A percentile compares a stretch with the other conserved stretches of the same genome.
phyloP scores from a whole-genome alignment of 2,797 vertebrate species.

The Falco berigora region DNA sequence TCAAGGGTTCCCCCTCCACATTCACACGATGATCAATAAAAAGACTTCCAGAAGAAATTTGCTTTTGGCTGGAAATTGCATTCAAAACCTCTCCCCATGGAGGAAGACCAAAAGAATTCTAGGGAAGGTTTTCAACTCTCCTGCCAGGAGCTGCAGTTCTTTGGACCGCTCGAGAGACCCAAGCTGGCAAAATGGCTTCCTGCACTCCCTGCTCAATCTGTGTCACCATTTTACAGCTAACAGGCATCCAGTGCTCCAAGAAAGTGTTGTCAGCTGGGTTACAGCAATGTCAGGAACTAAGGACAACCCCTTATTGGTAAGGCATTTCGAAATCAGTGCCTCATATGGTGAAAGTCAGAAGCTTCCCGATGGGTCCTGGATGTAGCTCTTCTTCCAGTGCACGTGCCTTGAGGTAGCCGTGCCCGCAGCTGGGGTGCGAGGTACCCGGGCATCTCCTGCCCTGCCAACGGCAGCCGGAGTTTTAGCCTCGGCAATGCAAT shows the following conservation, averaged over 20 bases:
- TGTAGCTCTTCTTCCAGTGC: not conserved
- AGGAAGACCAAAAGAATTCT: not conserved
- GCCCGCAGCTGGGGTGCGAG: not conserved
- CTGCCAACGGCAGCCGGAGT: not conserved
- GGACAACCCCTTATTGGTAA: not conserved
- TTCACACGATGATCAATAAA: not conserved
- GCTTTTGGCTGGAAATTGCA: not conserved
- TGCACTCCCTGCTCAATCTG: not conserved
- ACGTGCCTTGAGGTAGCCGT: rapidly evolving
- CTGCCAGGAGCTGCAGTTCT: not conserved
- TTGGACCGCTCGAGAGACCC: not conserved
- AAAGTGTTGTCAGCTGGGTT: conserved; percentile 22
- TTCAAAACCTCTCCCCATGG: not conserved
- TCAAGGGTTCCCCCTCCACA: not conserved
- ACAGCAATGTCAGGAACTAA: conserved; percentile 10
- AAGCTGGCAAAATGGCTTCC: not conserved
- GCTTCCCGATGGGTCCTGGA: not conserved
- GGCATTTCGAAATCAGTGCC: conserved; percentile 25
- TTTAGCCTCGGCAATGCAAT: not conserved
- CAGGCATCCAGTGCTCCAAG: not conserved
- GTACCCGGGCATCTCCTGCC: not conserved
- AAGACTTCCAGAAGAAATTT: not conserved
- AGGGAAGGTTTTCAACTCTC: not conserved
- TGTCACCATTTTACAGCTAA: not conserved
- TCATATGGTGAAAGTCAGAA: not conserved